A percentile compares a stretch with the other conserved stretches of the same genome.
Evolutionary conservation across 2,113 vertebrate genomes (phyloP).

Genomic region (Hippocampus guttulatus): DNA sequence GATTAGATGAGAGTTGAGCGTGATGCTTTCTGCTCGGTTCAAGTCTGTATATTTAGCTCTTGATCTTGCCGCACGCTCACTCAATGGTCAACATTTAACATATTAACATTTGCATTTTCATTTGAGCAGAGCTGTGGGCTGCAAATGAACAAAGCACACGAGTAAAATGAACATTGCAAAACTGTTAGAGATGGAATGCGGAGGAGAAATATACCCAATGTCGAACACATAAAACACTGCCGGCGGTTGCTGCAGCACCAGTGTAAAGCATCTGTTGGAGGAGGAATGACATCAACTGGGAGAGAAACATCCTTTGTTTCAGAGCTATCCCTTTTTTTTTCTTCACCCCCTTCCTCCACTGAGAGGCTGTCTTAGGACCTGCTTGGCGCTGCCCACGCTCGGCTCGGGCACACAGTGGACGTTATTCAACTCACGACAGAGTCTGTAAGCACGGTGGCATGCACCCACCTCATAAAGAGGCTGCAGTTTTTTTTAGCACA

Average conservation of each 20-base stretch:
- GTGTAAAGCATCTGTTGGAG: constrained; percentile 22
- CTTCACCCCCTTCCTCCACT: constrained; percentile 1
- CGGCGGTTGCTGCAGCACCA: constrained; percentile 6
- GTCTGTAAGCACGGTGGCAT: constrained; percentile 11
- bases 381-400: constrained; percentile 55
- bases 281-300: constrained; percentile 24
- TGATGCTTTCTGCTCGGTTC: constrained; percentile 15
- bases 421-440: constrained; percentile 55
- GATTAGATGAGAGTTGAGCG: constrained; percentile 6
- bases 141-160: constrained; percentile 34
- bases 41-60: neutral
- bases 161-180: constrained; percentile 21
- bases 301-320: constrained; percentile 48
- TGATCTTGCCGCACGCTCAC: constrained; percentile 17
- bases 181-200: constrained; percentile 36
- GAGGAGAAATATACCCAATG: constrained; percentile 37
- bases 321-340: constrained; percentile 4
- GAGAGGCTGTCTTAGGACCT: constrained; percentile 28
- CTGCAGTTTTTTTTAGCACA: too few relatives aligned
- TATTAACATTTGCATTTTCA: neutral
- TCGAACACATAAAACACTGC: constrained; percentile 56
- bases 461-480: neutral
- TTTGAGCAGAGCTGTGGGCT: neutral
- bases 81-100: constrained; percentile 22
- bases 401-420: constrained; percentile 45